Conservation (phyloP, 2,888 invertebrate genomes). For the Lasioglossum pauxillum region DNA sequence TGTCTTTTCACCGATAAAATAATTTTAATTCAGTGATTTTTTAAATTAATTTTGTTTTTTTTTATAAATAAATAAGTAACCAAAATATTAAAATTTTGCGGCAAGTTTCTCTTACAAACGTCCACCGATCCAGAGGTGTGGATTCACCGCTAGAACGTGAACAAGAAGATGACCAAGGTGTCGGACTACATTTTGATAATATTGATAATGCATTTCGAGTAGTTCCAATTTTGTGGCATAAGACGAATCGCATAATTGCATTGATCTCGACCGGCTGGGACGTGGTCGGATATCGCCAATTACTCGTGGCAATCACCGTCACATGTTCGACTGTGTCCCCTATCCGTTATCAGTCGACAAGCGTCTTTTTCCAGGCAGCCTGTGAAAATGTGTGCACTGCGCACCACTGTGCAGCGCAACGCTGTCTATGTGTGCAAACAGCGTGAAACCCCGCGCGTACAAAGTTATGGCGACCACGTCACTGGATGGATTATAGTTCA, state of each 20-base stretch:
- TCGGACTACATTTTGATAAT: neutral
- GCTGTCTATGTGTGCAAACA: constrained; percentile 52
- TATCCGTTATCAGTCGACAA: constrained; percentile 47
- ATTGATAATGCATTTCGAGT: neutral
- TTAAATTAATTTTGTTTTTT: no score
- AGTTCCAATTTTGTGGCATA: neutral
- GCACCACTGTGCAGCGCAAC: constrained; percentile 3
- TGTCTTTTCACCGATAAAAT: neutral
- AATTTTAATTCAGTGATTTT: no score
- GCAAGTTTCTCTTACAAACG: no score
- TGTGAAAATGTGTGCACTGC: neutral
- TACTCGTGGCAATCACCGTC: constrained; percentile 54
- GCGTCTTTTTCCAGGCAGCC: constrained; percentile 20
- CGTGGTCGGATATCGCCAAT: constrained; percentile 53
- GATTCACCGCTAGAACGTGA: no score
- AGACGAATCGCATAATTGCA: constrained; percentile 39
- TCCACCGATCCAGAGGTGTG: no score
- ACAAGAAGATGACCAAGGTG: neutral
- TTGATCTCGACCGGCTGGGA: constrained; percentile 31
- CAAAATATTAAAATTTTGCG: no score
- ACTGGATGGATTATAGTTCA: constrained; percentile 78
- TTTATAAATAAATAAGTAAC: no score
- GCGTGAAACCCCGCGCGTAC: constrained; percentile 69
- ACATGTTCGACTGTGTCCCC: constrained; percentile 45
- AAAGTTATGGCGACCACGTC: constrained; percentile 71